These are phyloP conservation scores for Ecdyonurus torrentis DNA, from an alignment of 2,888 invertebrate species.

Conservation along the genomic window DNA sequence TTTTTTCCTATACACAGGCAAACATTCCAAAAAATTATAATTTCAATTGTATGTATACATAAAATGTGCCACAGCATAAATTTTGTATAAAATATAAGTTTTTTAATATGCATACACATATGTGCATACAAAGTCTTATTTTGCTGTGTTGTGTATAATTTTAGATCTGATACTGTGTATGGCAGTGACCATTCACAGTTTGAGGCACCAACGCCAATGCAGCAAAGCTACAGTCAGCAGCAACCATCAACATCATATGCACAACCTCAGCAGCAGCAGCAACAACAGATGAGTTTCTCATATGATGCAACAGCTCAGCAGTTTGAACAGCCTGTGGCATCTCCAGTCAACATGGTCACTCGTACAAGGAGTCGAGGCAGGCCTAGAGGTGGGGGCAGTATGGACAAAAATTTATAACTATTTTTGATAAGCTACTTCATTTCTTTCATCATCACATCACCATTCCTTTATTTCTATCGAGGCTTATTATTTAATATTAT, in stretches of 20 bases:
- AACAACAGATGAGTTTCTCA: conserved; percentile 6
- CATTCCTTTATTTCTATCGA: no score
- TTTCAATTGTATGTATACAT: no score
- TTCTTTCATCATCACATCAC: no score
- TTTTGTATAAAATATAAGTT: no score
- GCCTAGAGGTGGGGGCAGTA: not conserved
- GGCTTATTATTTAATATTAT: no score
- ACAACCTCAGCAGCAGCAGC: conserved; percentile 13
- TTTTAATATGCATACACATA: no score
- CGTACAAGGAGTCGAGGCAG: conserved; percentile 1
- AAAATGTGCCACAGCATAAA: no score
- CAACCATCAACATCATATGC: not conserved
- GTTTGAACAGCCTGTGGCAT: conserved; percentile 11
- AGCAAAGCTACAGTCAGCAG: not conserved
- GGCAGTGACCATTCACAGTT: conserved; percentile 12
- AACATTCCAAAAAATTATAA: no score
- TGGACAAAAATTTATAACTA: not conserved
- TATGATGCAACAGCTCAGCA: conserved; percentile 13
- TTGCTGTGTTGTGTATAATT: no score
- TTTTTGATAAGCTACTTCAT: no score
- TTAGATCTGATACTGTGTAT: conserved; percentile 15
- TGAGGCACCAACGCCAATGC: not conserved
- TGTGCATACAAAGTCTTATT: no score
- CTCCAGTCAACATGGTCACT: conserved; percentile 9
- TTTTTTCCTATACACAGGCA: no score